Evolutionary conservation across 2,113 vertebrate genomes (phyloP).

Genomic region (Pygoscelis adeliae): DNA sequence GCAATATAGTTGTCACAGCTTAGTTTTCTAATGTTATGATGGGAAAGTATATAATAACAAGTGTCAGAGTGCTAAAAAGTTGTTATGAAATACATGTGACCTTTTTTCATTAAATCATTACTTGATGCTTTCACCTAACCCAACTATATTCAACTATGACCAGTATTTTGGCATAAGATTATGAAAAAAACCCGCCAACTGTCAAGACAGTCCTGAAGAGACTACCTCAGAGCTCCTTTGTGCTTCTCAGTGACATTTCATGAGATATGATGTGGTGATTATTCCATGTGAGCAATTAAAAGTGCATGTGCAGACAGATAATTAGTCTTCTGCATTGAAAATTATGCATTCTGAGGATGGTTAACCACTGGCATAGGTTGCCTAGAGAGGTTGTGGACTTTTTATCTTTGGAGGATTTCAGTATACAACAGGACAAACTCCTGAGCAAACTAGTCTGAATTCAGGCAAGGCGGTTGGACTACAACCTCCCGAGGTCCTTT

Average conservation of each 20-base stretch:
- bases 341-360: background rate
- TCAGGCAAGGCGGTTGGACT: background rate
- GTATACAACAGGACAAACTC: too few species aligned
- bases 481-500: background rate
- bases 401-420: background rate
- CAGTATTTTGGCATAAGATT: background rate
- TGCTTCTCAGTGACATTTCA: background rate
- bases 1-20: background rate
- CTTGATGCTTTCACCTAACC: background rate
- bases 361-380: background rate
- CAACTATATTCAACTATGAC: background rate
- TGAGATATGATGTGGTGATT: background rate
- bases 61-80: background rate
- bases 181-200: background rate
- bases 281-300: background rate
- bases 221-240: background rate
- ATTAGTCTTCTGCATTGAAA: background rate
- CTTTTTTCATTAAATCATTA: background rate
- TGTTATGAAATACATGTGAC: background rate
- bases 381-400: background rate
- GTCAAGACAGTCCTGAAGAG: background rate
- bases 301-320: fast-evolving
- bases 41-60: background rate
- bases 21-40: background rate
- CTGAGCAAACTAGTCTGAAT: background rate